These are phyloP conservation scores for Meandrusa payeni DNA, from an alignment of 2,888 invertebrate genomes.

Conservation along the genomic window DNA sequence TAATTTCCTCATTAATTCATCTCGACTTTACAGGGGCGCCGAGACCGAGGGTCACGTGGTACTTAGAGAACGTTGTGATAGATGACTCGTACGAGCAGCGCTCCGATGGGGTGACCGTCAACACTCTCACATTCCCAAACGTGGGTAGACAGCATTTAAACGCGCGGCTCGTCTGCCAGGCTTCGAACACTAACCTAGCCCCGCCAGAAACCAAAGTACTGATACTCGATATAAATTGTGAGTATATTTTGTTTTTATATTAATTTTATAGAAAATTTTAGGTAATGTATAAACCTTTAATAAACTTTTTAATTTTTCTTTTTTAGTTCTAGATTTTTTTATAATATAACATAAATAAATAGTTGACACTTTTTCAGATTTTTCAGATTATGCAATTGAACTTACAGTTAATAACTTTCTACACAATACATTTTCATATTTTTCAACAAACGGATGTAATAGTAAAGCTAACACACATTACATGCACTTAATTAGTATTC, in stretches of 20 bases:
- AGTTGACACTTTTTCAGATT: no score
- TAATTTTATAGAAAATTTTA: no score
- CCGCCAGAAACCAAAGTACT: conserved; percentile 89
- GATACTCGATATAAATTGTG: conserved; percentile 91
- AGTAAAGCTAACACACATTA: conserved; percentile 4
- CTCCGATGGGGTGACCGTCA: conserved; percentile 86
- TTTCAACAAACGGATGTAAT: conserved; percentile 14
- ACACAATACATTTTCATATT: not conserved
- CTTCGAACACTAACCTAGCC: conserved; percentile 91
- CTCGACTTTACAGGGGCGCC: conserved; percentile 82
- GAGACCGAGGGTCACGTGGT: conserved; percentile 90
- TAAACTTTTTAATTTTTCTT: no score
- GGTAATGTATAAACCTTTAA: no score
- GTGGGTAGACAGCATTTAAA: conserved; percentile 92
- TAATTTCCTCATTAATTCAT: no score
- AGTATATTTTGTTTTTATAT: no score
- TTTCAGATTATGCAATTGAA: no score
- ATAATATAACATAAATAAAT: no score
- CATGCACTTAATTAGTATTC: conserved; percentile 23
- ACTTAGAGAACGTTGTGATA: conserved; percentile 90
- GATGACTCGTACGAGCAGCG: conserved; percentile 90
- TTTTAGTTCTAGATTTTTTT: no score
- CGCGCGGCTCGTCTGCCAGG: conserved; percentile 91
- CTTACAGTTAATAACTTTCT: no score
- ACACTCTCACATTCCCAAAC: conserved; percentile 89